These are phyloP conservation scores for Synchiropus splendidus DNA, from an alignment of 2,113 vertebrate genomes.

Conservation along the genomic window DNA sequence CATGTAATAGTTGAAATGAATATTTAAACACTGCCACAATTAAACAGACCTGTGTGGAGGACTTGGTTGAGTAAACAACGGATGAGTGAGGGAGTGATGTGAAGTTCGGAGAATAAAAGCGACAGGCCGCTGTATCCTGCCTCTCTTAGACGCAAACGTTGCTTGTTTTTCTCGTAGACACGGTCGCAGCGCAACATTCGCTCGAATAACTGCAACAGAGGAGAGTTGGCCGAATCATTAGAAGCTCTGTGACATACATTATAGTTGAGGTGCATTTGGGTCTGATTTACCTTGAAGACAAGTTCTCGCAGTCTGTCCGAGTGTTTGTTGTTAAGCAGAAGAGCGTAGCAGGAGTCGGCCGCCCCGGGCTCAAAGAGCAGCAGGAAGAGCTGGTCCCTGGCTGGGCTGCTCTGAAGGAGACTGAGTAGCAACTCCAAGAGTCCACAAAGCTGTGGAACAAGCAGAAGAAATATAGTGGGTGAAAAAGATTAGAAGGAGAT, in stretches of 20 bases:
- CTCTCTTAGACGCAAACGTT: constrained; percentile 84
- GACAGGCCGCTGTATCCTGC: constrained; percentile 86
- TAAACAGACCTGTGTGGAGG: constrained; percentile 77
- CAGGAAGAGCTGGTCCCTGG: constrained; percentile 87
- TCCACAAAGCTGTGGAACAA: constrained; percentile 69
- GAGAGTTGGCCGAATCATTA: neutral
- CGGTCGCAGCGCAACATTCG: constrained; percentile 93
- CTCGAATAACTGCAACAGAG: constrained; percentile 74
- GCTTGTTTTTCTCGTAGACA: constrained; percentile 92
- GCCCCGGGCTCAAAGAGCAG: constrained; percentile 87
- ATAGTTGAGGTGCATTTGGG: neutral
- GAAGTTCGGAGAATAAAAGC: constrained; percentile 80
- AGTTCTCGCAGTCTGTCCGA: constrained; percentile 84
- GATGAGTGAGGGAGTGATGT: constrained; percentile 75
- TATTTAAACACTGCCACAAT: too few relatives aligned
- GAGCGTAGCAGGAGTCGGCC: constrained; percentile 87
- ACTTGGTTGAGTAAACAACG: constrained; percentile 89
- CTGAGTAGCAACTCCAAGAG: constrained; percentile 80
- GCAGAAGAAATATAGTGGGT: constrained; percentile 4
- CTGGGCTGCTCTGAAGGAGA: constrained; percentile 80
- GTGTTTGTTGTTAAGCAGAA: constrained; percentile 84
- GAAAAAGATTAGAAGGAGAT: too few relatives aligned
- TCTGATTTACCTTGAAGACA: constrained; percentile 79
- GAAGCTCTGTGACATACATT: neutral
- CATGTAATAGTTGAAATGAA: too few relatives aligned